Evolutionary conservation across 2,888 invertebrate species (phyloP), one percentile per base, ranked within the genome.

Genomic region (Mongoloraphidia duomilia): DNA sequence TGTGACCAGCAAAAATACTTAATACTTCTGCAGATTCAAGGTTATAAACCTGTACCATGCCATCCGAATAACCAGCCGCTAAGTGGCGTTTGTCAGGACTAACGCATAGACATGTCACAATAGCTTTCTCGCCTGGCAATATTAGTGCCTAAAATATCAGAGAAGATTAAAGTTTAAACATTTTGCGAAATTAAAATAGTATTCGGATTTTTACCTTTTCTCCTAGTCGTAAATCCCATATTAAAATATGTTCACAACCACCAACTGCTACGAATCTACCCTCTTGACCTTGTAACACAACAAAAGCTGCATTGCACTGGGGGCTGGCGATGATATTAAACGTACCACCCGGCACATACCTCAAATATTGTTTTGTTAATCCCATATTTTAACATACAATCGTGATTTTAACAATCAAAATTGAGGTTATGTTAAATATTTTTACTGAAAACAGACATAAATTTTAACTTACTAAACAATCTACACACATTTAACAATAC

Each of bases 31-130:
- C 79, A 46, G 81, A 77, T 43, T 74, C 74, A 33, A 95, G 66
- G 64, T 91, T 84, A 66, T 83, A 95, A 9, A 91, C 76, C 65
- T 84, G 83, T 0, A 96, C 76, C 40, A 80, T 79, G 2, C 96
- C 98, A 71, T 96, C 91, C 0, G 79, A 74, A 67, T 94, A 96
- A 1, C 97, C 97, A 14, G 88, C 89, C 11, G 96, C 94, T 57
- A 97, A 69, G 55, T 84, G 80, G 45, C 80, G 71, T 49, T 82
- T 82, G 62, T 82, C 82, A 0, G 88, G 84, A 55, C 84, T 86
- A 1, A 82, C 76, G 47, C 82, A 78, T 52, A 95, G 66, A 47
- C 76, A 75, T 1, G 89, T 87, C 0, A 89, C 93, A 48, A 82
- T 79, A 41, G 82, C 74, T 61, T 84, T 87, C 54, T 89, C 90